Percentiles rank a stretch among this genome's conserved stretches.
Evolutionary conservation across 2,888 invertebrate genomes (phyloP).

Genomic region (Drosophila yooni): DNA sequence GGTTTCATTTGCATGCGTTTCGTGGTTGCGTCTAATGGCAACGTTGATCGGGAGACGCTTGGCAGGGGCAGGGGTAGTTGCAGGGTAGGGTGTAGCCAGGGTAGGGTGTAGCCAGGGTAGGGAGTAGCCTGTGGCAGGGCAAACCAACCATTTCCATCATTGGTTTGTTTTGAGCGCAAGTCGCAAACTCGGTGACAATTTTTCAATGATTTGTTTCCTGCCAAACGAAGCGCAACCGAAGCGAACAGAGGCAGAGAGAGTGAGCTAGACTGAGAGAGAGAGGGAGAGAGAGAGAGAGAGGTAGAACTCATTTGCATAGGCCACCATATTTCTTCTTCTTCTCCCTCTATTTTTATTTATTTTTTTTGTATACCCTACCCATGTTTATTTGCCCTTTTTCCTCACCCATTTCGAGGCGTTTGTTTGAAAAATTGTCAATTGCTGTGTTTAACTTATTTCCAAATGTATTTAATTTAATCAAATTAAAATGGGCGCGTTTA

Average conservation of each 20-base stretch:
- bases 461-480: constrained; percentile 56
- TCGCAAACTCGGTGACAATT: constrained; percentile 81
- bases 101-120: background rate
- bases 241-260: background rate
- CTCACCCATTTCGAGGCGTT: background rate
- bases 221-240: constrained; percentile 23
- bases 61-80: background rate
- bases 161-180: constrained; percentile 49
- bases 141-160: background rate
- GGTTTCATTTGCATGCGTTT: constrained; percentile 80
- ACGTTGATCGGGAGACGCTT: constrained; percentile 7
- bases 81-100: background rate
- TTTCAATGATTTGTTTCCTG: constrained; percentile 81
- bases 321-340: constrained; percentile 65
- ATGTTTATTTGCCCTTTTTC: background rate
- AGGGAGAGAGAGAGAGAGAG: background rate
- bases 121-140: background rate
- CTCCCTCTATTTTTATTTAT: background rate
- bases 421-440: constrained; percentile 55
- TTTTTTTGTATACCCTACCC: background rate
- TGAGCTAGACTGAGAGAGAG: constrained; percentile 4
- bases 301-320: constrained; percentile 76
- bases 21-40: constrained; percentile 74
- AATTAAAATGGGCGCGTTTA: constrained; percentile 58
- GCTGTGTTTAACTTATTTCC: constrained; percentile 50